Evolutionary conservation across 2,113 vertebrate species (phyloP).

Genomic region (Brienomyrus brachyistius): DNA sequence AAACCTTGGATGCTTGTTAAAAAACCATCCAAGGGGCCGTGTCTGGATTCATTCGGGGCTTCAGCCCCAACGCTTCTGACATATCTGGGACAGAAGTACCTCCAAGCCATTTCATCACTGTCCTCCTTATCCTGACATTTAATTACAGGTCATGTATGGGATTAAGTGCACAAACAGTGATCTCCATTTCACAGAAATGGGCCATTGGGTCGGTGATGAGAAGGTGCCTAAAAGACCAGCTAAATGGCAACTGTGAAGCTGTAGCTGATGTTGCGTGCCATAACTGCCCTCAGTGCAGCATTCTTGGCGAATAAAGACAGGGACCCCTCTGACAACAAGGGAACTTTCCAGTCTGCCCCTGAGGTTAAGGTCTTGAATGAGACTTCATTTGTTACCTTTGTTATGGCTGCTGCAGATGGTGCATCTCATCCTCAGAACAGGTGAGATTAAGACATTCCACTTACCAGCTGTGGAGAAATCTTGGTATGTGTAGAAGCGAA

Average conservation of each 20-base stretch:
- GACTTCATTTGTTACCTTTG: no score
- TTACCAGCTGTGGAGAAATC: not conserved
- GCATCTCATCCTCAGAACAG: not conserved
- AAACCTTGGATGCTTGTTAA: not conserved
- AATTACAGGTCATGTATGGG: not conserved
- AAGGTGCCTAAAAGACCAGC: not conserved
- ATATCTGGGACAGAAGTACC: not conserved
- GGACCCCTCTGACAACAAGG: not conserved
- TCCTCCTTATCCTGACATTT: not conserved
- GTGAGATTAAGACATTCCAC: not conserved
- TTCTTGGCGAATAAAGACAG: not conserved
- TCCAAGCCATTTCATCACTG: not conserved
- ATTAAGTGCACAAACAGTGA: not conserved
- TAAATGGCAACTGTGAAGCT: not conserved
- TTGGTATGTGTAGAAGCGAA: not conserved
- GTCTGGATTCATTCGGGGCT: not conserved
- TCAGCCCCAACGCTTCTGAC: not conserved
- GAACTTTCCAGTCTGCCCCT: not conserved
- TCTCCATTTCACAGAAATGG: not conserved
- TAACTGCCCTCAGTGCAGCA: not conserved
- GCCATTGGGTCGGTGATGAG: not conserved
- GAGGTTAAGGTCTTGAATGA: constrained; percentile 31
- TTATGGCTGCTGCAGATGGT: constrained; percentile 22
- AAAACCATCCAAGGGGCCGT: not conserved
- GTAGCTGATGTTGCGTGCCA: not conserved